Evolutionary conservation across 1,140 invertebrate genomes (phyloP), one percentile per base, ranked within the genome.

Genomic region (Zaprionus ghesquierei): DNA sequence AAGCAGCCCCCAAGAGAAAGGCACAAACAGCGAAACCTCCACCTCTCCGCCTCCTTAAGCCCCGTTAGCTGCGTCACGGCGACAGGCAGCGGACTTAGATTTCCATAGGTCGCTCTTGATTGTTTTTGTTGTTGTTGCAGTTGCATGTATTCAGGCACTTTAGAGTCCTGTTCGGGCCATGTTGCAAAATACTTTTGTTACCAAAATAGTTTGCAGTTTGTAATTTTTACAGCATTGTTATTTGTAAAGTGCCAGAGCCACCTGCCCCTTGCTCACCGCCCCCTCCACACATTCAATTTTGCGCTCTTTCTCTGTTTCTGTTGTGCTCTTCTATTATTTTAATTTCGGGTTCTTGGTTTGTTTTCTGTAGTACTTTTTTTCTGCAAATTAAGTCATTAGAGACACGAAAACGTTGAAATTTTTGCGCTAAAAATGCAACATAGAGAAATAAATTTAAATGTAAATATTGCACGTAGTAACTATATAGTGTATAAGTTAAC

Each of bases 171-270:
- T 22, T 22, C 18, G 41, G 50, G 2, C 33, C 51, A 50, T 73
- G 27, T 63, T 69, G 78, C 55, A 69, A 76, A 81, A 78, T 69
- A 56, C 72, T 84, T 84, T 76, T 84, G 80, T 73, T 79, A 65
- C 80, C 23, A 72, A 79, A 82, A 79, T 81, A 82, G 79, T 89
- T 79, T 79, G 65, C 84, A 86, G 82, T 77, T 86, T 82, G 82
- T 87, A 89, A 86, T 86, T 86, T 86, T 79, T 82, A 82, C 82
- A 73, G 82, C 62, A 50, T 51, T 87, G 79, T 78, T 87, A 86
- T 86, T 86, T 87, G 82, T 87, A 69, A 87, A 89, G 79, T 87
- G 79, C 79, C 69, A 73, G 49, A 41, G 35, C 20, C 38, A 51
- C 31, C 18, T 49, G 44, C 62, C 5, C 35, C 6, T 5, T 2